Conservation (phyloP, 2,113 vertebrate species). For the Thamnophis sirtalis region DNA sequence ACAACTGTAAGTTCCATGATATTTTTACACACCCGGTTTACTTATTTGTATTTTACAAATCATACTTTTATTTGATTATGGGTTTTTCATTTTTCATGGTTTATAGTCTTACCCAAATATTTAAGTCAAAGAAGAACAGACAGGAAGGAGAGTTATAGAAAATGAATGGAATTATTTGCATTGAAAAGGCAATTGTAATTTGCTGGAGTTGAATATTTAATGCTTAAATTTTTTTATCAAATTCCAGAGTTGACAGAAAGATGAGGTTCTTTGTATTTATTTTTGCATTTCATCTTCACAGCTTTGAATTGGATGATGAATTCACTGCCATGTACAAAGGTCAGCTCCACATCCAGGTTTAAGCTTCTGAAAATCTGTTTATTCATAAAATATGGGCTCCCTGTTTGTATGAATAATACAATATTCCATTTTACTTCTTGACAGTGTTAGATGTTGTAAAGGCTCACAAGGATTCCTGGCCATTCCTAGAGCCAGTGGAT, state of each 20-base stretch:
- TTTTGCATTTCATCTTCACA: constrained; percentile 57
- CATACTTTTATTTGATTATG: background rate
- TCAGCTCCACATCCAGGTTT: constrained; percentile 56
- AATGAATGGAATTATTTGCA: background rate
- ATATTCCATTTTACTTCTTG: constrained; percentile 20
- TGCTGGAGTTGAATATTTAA: background rate
- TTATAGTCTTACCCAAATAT: background rate
- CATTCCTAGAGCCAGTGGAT: constrained; percentile 95
- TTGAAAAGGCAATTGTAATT: background rate
- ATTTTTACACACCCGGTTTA: background rate
- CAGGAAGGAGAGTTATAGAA: background rate
- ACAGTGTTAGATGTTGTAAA: constrained; percentile 91
- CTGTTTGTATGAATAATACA: constrained; percentile 3
- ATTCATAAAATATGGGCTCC: background rate
- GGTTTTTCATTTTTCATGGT: background rate
- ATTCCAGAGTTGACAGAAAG: background rate
- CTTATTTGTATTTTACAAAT: background rate
- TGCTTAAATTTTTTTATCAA: background rate
- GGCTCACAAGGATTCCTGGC: constrained; percentile 96
- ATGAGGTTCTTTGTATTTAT: constrained; percentile 20
- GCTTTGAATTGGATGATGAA: constrained; percentile 94
- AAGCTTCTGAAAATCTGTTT: background rate
- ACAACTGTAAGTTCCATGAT: background rate
- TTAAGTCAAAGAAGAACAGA: background rate
- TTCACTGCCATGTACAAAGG: constrained; percentile 97